phyloP scores from a whole-genome alignment of 2,797 vertebrate species.

The Leucoraja ocellata region DNA sequence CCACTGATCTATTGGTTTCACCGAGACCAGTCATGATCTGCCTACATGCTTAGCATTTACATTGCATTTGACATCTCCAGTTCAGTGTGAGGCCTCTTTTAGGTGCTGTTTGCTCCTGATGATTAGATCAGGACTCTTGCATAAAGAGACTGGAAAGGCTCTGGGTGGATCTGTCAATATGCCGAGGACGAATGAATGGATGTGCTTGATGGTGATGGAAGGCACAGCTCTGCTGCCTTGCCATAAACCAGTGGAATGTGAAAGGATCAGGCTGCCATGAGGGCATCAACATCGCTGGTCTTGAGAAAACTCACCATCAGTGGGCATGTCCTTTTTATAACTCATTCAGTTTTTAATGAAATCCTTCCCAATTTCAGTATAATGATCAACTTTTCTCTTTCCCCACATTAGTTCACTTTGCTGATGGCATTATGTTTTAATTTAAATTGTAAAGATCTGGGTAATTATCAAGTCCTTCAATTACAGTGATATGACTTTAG shows the following conservation, averaged over 20 bases:
- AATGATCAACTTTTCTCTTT: not conserved
- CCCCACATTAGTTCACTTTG: not conserved
- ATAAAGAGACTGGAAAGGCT: not conserved
- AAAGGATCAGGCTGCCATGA: too few relatives aligned
- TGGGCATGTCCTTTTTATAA: not conserved
- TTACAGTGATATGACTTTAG: not conserved
- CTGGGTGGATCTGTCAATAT: not conserved
- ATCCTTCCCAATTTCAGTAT: not conserved
- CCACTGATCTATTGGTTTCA: not conserved
- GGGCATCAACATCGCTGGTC: too few relatives aligned
- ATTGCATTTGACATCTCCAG: not conserved
- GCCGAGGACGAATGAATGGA: too few relatives aligned
- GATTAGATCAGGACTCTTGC: not conserved
- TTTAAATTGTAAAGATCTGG: not conserved
- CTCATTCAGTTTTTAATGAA: not conserved
- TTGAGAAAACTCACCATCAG: not conserved
- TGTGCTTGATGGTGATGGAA: not conserved
- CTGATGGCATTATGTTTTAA: not conserved
- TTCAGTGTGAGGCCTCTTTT: not conserved
- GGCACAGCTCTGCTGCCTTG: not conserved
- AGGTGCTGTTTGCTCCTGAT: not conserved
- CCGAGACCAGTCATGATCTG: not conserved
- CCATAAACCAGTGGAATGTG: not conserved
- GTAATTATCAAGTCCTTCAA: not conserved
- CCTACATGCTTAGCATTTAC: not conserved